Base-by-base conservation (phyloP, 2,888 invertebrate species). In the Neoaliturus tenellus region DNA sequence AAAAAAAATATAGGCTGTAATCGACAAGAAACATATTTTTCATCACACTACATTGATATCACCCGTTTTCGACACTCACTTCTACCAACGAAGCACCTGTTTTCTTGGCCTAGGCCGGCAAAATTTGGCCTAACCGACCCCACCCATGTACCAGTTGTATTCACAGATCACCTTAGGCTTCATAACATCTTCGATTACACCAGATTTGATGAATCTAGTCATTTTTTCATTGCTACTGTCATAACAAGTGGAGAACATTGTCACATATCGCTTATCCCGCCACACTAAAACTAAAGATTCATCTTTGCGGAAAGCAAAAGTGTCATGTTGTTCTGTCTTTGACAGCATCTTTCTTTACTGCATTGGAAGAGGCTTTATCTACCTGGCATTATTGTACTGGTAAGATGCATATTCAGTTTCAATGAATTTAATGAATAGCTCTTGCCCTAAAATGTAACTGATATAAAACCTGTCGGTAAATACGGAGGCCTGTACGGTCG, bases 151-250 rank as follows among this genome's bases (percentile, higher is more conserved):
- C n/a, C 41, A 17, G 33, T 83, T 83, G 33, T 82, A 73, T 51
- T 82, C n/a, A 20, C 80, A 80, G 14, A 83, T 73, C 0, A 83
- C 82, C 20, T n/a, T 75, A 23, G 82, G 73, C 25, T 83, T 83
- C 10, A 25, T 35, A 5, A 83, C 41, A 12, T 31, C 41, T 35
- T 83, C 58, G 17, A 12, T 41, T 8, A 75, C 75, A 25, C 73
- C 73, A n/a, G 20, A 28, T 82, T 48, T 83, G 86, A 89, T 51
- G 90, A 90, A 58, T 89, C 89, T 86, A 90, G 90, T 55, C 20
- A 81, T 31, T 69, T 48, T 33, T 35, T 73, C 31, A n/a, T 14
- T 73, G 5, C 33, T 71, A 44, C 73, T 82, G 23, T 82, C 55
- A 48, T 73, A 82, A 17, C 10, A 14, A 28, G 82, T 82, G 10